phyloP scores from a whole-genome alignment of 2,888 invertebrate species.

The Flexamia atlantica region DNA sequence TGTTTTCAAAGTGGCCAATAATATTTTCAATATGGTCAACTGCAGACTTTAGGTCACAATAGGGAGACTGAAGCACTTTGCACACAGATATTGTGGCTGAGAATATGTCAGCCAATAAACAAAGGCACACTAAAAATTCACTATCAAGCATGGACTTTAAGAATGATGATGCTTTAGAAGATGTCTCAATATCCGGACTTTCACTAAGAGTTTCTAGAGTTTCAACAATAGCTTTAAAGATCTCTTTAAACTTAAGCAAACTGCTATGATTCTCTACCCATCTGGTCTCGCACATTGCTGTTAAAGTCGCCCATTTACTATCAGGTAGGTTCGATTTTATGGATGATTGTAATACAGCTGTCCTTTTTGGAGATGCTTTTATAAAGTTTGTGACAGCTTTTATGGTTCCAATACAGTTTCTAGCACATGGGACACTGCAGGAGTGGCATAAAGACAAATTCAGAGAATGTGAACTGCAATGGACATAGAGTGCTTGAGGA shows the following conservation, averaged over 20 bases:
- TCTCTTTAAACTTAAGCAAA: slow-evolving; percentile 24
- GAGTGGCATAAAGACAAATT: slow-evolving; percentile 42
- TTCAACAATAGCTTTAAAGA: slow-evolving; percentile 23
- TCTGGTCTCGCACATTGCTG: slow-evolving; percentile 18
- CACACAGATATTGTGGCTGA: background rate
- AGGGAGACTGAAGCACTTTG: slow-evolving; percentile 4
- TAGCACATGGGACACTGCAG: too few relatives aligned
- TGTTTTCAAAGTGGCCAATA: too few relatives aligned
- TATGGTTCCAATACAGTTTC: too few relatives aligned
- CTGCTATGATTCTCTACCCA: slow-evolving; percentile 27
- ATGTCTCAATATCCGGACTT: slow-evolving; percentile 15
- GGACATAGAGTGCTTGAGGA: slow-evolving; percentile 31
- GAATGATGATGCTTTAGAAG: slow-evolving; percentile 16
- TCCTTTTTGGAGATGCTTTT: slow-evolving; percentile 23
- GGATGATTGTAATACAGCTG: slow-evolving; percentile 4
- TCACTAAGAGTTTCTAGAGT: slow-evolving; percentile 19
- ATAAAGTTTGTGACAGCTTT: too few relatives aligned
- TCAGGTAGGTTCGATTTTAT: slow-evolving; percentile 27
- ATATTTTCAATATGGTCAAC: slow-evolving; percentile 20
- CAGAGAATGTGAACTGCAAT: slow-evolving; percentile 42
- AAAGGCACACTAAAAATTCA: slow-evolving; percentile 8
- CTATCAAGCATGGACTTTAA: slow-evolving; percentile 15
- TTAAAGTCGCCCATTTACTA: background rate
- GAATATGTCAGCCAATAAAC: slow-evolving; percentile 6
- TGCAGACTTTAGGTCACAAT: slow-evolving; percentile 11